Percentiles rank a stretch among this genome's conserved stretches.
Evolutionary conservation across 2,113 vertebrate genomes (phyloP).

Genomic region (Eretmochelys imbricata): DNA sequence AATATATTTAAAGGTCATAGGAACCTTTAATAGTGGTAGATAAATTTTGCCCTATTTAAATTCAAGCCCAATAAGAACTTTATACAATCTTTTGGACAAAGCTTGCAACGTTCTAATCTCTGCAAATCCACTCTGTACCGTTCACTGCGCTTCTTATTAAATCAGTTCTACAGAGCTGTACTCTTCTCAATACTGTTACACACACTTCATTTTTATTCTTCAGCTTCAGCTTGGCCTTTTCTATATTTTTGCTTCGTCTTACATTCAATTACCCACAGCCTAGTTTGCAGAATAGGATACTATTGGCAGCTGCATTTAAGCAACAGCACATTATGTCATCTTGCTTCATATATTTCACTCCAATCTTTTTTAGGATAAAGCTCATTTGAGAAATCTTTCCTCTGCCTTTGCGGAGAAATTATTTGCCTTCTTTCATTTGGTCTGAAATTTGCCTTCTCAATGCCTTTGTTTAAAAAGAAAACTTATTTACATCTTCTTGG

Average conservation of each 20-base stretch:
- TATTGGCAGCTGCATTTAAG: slow-evolving; percentile 55
- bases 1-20: slow-evolving; percentile 63
- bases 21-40: slow-evolving; percentile 53
- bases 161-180: slow-evolving; percentile 73
- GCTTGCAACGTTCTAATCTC: slow-evolving; percentile 77
- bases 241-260: slow-evolving; percentile 75
- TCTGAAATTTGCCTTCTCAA: slow-evolving; percentile 68
- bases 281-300: slow-evolving; percentile 48
- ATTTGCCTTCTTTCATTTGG: slow-evolving; percentile 49
- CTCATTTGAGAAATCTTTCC: slow-evolving; percentile 73
- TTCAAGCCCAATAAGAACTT: slow-evolving; percentile 76
- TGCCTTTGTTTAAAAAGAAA: slow-evolving; percentile 67
- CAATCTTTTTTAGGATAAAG: slow-evolving; percentile 61
- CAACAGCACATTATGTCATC: slow-evolving; percentile 62
- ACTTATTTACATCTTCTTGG: slow-evolving; percentile 56
- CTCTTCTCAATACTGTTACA: slow-evolving; percentile 59
- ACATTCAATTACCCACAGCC: slow-evolving; percentile 72
- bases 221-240: slow-evolving; percentile 62
- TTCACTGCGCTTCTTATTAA: slow-evolving; percentile 75
- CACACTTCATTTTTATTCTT: slow-evolving; percentile 76
- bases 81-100: slow-evolving; percentile 75
- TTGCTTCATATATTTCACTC: slow-evolving; percentile 71
- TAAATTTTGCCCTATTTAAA: slow-evolving; percentile 72
- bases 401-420: slow-evolving; percentile 63
- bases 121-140: slow-evolving; percentile 77